These are phyloP conservation scores for Hassar affinis DNA, from an alignment of 2,113 vertebrate genomes.

Conservation along the genomic window DNA sequence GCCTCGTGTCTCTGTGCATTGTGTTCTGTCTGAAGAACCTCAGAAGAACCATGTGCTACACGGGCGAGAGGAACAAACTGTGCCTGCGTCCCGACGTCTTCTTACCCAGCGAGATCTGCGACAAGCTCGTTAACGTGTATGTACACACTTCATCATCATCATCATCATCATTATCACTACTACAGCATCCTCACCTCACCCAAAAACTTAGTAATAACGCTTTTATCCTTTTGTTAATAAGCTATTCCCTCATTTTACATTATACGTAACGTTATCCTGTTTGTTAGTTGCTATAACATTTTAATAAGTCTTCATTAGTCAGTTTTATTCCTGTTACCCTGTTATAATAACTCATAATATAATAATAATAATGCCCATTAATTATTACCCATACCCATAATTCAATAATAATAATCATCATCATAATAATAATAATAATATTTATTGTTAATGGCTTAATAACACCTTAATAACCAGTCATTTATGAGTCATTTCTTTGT, in stretches of 20 bases:
- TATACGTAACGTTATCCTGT: background rate
- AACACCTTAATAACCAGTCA: background rate
- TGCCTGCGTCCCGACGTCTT: constrained; percentile 89
- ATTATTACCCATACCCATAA: too few relatives aligned
- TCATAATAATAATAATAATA: too few relatives aligned
- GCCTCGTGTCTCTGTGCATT: constrained; percentile 87
- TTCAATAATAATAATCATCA: too few relatives aligned
- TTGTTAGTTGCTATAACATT: background rate
- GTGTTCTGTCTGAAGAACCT: constrained; percentile 92
- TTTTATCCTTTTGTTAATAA: background rate
- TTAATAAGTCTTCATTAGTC: background rate
- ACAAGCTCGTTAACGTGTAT: constrained; percentile 91
- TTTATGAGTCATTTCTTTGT: background rate
- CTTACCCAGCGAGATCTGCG: constrained; percentile 95
- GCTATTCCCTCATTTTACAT: too few relatives aligned
- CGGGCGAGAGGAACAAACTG: constrained; percentile 82
- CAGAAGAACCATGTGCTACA: constrained; percentile 89
- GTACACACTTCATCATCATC: constrained; percentile 46
- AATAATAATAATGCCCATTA: too few relatives aligned
- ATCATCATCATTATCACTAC: background rate
- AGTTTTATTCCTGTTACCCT: background rate
- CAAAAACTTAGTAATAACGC: background rate
- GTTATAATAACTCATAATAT: background rate
- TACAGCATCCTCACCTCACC: background rate
- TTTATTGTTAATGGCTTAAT: background rate